Conservation (phyloP, 2,113 vertebrate species). For the Microcebus lehilahytsara region DNA sequence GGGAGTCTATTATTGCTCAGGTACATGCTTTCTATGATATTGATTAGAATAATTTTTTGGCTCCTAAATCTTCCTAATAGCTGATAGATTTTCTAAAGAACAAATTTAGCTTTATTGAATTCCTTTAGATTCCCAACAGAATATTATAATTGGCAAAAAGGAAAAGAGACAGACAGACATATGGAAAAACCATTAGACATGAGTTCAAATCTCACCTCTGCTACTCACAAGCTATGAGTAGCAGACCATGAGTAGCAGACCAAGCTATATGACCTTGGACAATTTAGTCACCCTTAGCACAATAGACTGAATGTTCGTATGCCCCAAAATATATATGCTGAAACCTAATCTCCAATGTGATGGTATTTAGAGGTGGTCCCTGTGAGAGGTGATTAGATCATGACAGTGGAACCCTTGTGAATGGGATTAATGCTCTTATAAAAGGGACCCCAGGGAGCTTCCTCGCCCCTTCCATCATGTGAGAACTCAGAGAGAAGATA, state of each 20-base stretch:
- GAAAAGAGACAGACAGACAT: neutral
- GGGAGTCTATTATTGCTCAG: neutral
- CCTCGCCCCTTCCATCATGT: neutral
- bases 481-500: neutral
- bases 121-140: slow-evolving; percentile 27
- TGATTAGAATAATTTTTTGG: slow-evolving; percentile 21
- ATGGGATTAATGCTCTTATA: neutral
- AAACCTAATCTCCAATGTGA: neutral
- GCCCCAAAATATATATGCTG: neutral
- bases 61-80: slow-evolving; percentile 40
- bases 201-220: neutral
- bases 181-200: neutral
- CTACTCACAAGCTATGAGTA: neutral
- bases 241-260: too few species aligned
- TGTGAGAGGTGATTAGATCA: neutral
- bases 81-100: slow-evolving; percentile 30
- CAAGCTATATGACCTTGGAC: neutral
- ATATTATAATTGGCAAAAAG: neutral
- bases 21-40: slow-evolving; percentile 21
- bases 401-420: neutral
- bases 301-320: neutral
- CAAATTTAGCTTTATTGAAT: slow-evolving; percentile 34
- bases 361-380: neutral
- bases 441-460: neutral
- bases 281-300: neutral